These are phyloP conservation scores for Drosophila quinaria DNA, from an alignment of 2,888 invertebrate species.

Conservation along the genomic window DNA sequence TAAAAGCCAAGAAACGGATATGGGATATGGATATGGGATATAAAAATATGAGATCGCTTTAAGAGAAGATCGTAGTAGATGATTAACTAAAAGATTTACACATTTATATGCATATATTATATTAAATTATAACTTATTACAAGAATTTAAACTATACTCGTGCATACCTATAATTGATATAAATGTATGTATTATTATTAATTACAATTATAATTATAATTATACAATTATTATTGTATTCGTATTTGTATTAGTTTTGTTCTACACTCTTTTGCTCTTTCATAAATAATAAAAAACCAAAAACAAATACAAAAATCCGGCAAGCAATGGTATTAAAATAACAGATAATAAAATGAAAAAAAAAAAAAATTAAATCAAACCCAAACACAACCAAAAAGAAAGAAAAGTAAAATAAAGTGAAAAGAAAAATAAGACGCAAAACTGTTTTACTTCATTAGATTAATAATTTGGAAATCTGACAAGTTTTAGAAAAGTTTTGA, in stretches of 20 bases:
- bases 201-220: constrained; percentile 66
- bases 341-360: constrained; percentile 44
- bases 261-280: constrained; percentile 84
- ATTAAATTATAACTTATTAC: constrained; percentile 47
- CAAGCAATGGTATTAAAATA: constrained; percentile 71
- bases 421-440: constrained; percentile 39
- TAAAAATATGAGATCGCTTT: constrained; percentile 27
- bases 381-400: constrained; percentile 26
- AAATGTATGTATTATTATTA: constrained; percentile 64
- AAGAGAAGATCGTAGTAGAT: constrained; percentile 32
- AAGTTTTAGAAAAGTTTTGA: too few species aligned
- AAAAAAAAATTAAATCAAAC: constrained; percentile 23
- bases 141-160: constrained; percentile 57
- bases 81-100: constrained; percentile 30
- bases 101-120: constrained; percentile 64
- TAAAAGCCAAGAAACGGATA: not conserved
- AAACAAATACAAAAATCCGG: constrained; percentile 62
- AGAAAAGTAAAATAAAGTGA: constrained; percentile 59
- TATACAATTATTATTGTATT: constrained; percentile 83
- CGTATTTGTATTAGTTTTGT: constrained; percentile 84
- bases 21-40: not conserved
- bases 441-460: not conserved
- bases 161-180: constrained; percentile 63
- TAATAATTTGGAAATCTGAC: not conserved
- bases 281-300: constrained; percentile 72